A percentile compares a stretch with the other conserved stretches of the same genome.
phyloP scores from a whole-genome alignment of 1,140 invertebrate species.

The Aphelenchoides besseyi region DNA sequence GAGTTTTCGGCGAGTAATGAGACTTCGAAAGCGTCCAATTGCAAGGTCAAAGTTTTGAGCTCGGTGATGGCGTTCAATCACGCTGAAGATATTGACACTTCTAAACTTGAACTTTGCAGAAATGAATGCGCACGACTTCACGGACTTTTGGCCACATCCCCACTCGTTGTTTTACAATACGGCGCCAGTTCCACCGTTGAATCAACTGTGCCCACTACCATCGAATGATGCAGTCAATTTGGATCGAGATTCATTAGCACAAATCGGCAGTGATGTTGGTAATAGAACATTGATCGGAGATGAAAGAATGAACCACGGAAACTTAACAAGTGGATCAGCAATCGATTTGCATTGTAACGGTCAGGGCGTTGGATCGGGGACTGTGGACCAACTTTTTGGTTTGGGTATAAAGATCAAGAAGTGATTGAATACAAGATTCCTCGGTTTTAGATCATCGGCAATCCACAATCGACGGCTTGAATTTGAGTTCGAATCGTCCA shows the following conservation, averaged over 20 bases:
- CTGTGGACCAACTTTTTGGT: too few species aligned
- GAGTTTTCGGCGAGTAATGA: too few species aligned
- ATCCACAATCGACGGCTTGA: background rate
- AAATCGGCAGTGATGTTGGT: background rate
- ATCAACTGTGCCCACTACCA: background rate
- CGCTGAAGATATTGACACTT: too few species aligned
- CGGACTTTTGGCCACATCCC: slow-evolving; percentile 4
- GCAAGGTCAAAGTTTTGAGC: background rate
- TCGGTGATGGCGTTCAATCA: too few species aligned
- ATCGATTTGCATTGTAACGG: background rate
- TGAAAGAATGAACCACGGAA: background rate
- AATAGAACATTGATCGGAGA: background rate
- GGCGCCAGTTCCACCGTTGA: background rate
- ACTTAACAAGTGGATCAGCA: background rate
- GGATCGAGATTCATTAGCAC: background rate
- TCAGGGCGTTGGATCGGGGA: too few species aligned
- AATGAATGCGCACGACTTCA: slow-evolving; percentile 17
- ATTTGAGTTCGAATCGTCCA: background rate
- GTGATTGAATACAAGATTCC: background rate
- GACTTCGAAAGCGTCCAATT: background rate
- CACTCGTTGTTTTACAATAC: slow-evolving; percentile 4
- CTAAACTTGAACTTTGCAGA: background rate
- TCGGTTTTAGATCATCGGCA: background rate
- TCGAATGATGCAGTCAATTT: background rate
- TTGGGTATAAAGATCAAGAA: background rate